Evolutionary conservation across 2,888 invertebrate genomes (phyloP).

Genomic region (Drosophila quinaria): DNA sequence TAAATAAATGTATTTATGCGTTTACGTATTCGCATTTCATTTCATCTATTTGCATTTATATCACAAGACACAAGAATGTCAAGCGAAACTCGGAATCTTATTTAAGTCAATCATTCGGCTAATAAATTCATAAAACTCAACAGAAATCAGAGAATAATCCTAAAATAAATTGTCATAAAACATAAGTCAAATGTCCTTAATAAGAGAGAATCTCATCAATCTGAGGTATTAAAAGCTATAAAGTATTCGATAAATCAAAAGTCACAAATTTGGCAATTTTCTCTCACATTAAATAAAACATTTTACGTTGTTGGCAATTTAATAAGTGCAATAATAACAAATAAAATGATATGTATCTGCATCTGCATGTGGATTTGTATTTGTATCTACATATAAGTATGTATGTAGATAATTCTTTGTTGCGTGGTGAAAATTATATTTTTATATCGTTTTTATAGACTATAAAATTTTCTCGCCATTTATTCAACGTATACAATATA

Average conservation of each 20-base stretch:
- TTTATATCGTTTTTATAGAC: slow-evolving; percentile 68
- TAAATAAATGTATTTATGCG: slow-evolving; percentile 75
- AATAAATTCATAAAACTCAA: slow-evolving; percentile 4
- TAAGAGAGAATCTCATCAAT: slow-evolving; percentile 13
- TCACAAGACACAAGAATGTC: not conserved
- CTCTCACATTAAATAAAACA: slow-evolving; percentile 53
- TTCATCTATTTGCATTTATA: slow-evolving; percentile 31
- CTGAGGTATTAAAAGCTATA: slow-evolving; percentile 11
- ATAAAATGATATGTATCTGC: slow-evolving; percentile 22
- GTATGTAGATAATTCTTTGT: slow-evolving; percentile 60
- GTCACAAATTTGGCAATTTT: slow-evolving; percentile 39
- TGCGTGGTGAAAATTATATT: slow-evolving; percentile 58
- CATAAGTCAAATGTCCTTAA: not conserved
- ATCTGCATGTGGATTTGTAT: slow-evolving; percentile 13
- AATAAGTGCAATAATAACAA: slow-evolving; percentile 37
- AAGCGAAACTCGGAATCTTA: not conserved
- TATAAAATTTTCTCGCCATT: slow-evolving; percentile 76
- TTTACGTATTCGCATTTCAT: slow-evolving; percentile 53
- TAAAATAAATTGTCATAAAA: not conserved
- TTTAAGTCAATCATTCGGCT: slow-evolving; percentile 1
- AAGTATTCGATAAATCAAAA: slow-evolving; percentile 27
- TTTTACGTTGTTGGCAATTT: slow-evolving; percentile 40
- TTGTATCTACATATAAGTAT: slow-evolving; percentile 9
- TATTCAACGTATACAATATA: slow-evolving; percentile 46
- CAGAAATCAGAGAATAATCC: not conserved